These are phyloP conservation scores for Chamaedrilus cognettii DNA, from an alignment of 2,888 invertebrate genomes.

Conservation along the genomic window DNA sequence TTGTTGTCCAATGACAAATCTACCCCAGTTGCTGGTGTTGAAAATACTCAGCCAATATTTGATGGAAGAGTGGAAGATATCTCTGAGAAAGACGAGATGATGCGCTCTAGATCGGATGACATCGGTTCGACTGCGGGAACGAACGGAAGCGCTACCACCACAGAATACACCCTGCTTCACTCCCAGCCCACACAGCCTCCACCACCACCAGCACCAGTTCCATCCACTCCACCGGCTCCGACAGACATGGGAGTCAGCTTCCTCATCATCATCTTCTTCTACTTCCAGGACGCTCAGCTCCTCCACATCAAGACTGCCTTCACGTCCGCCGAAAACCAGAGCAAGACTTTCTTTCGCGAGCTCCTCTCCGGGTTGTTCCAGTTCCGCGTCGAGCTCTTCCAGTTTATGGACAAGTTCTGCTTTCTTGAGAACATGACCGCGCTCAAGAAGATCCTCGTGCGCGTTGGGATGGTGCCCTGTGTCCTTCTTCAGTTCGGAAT, in stretches of 20 bases:
- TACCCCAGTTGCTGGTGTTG: too few species aligned
- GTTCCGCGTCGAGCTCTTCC: conserved; percentile 34
- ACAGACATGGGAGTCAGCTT: conserved; percentile 35
- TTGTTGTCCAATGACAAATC: too few species aligned
- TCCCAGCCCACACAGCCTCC: background rate
- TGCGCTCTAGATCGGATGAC: too few species aligned
- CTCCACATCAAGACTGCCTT: conserved; percentile 35
- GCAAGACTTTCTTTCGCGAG: conserved; percentile 26
- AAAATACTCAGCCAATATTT: too few species aligned
- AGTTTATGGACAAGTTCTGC: conserved; percentile 37
- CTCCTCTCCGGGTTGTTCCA: conserved; percentile 32
- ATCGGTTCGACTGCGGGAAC: background rate
- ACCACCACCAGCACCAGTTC: background rate
- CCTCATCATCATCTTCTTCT: conserved; percentile 39
- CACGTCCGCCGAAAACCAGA: conserved; percentile 26
- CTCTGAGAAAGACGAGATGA: too few species aligned
- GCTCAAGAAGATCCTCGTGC: conserved; percentile 24
- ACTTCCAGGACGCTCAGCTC: conserved; percentile 38
- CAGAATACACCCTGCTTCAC: too few species aligned
- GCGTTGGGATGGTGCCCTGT: conserved; percentile 31
- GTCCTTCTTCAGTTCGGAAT: conserved; percentile 31
- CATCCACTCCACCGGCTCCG: too few species aligned
- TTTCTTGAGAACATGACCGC: conserved; percentile 27
- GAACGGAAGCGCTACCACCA: background rate
- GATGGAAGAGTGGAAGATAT: background rate